A percentile compares a stretch with the other conserved stretches of the same genome.
These are phyloP conservation scores for Microcebus ravelobensis DNA, from an alignment of 2,113 vertebrate species.

Conservation along the genomic window DNA sequence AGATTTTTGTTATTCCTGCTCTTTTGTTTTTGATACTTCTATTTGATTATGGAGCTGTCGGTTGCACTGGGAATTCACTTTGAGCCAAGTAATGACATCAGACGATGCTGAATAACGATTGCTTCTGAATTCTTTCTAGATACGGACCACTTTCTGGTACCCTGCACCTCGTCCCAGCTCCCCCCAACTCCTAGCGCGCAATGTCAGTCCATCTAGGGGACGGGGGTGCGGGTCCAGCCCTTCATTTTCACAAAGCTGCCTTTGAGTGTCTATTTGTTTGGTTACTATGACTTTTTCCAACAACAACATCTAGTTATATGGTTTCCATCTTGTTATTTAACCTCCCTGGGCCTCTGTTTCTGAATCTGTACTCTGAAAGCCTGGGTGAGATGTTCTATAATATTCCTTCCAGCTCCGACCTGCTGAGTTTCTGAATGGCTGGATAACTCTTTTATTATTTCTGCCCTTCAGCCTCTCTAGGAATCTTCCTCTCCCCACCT, in stretches of 20 bases:
- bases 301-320: too few relatives aligned
- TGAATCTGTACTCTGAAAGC: neutral
- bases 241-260: neutral
- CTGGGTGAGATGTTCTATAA: neutral
- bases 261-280: neutral
- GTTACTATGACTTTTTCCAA: neutral
- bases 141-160: neutral
- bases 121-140: neutral
- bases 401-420: neutral
- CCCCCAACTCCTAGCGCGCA: neutral
- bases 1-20: slow-evolving; percentile 32
- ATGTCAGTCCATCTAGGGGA: too few relatives aligned
- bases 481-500: neutral
- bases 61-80: slow-evolving; percentile 55
- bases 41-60: slow-evolving; percentile 38
- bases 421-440: neutral
- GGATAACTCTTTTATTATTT: neutral
- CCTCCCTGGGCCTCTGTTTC: neutral
- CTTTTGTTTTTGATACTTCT: slow-evolving; percentile 46
- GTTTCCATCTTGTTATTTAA: neutral
- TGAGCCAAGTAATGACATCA: slow-evolving; percentile 28
- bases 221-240: neutral
- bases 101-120: neutral
- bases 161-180: neutral
- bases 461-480: neutral